Evolutionary conservation across 2,888 invertebrate genomes (phyloP), one percentile per base, ranked within the genome.

Genomic region (Beris morrisii): DNA sequence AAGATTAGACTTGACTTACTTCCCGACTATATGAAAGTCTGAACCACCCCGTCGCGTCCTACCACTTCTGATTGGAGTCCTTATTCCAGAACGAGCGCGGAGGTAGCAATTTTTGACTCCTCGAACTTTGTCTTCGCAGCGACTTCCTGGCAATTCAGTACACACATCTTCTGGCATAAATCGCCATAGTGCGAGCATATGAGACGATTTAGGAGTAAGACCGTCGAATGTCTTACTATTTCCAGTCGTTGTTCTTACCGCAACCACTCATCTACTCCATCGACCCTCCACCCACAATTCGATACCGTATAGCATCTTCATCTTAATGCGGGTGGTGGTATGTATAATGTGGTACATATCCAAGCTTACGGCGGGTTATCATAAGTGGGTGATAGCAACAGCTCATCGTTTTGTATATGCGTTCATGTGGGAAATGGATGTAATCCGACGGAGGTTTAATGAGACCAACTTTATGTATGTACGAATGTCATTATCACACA

Each of bases 401-500:
- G 53, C 31, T 30, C 31, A 53, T 53, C 53, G 30, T 31, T 50
- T 52, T 31, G 30, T 28, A 30, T 30, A 53, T 53, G 31, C 30
- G 30, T 28, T 53, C 53, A 53, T 53, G 53, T 12, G 53, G 53
- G 66, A 66, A 54, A 58, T 53, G 45, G 59, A 59, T 66, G 66
- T 59, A 59, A 66, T 66, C 66, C 54, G 59, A 59, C 58, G 59
- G 59, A 30, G 59, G 59, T 59, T 59, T 53, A 66, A 66, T 66
- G 59, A 66, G 66, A 52, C 53, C 30, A 30, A 66, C 53, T 59
- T 66, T 66, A 66, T 53, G 58, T 66, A 53, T 45, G 58, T 66
- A 53, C 54, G 59, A 66, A 58, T 66, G 66, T 66, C 59, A 66
- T 66, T 66, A 66, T 66, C 66, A 46, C 66, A 66, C 66, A 54